Percentiles rank a stretch among this genome's conserved stretches.
These are phyloP conservation scores for Vidua chalybeata DNA, from an alignment of 2,113 vertebrate genomes.

Conservation along the genomic window DNA sequence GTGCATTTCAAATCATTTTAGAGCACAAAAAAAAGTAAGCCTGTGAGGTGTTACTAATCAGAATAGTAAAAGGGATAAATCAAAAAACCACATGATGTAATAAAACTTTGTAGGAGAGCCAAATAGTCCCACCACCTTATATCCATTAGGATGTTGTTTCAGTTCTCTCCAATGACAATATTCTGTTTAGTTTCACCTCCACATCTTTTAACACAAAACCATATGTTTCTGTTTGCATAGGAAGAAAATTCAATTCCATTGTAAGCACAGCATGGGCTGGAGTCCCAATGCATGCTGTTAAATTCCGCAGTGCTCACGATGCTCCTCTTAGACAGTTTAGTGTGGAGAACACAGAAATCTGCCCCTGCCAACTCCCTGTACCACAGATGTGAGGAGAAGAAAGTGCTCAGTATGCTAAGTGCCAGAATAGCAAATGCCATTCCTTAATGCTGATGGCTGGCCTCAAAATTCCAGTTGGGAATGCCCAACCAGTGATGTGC, in stretches of 20 bases:
- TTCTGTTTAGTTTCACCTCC: constrained; percentile 38
- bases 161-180: background rate
- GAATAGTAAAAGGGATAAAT: background rate
- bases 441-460: background rate
- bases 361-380: background rate
- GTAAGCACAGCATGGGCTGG: constrained; percentile 26
- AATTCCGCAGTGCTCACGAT: background rate
- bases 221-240: constrained; percentile 28
- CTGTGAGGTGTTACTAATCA: background rate
- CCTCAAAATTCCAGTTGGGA: background rate
- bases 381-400: constrained; percentile 1
- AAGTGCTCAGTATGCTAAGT: background rate
- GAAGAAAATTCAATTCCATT: constrained; percentile 43
- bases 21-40: constrained; percentile 15
- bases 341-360: background rate
- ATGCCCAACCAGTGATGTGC: background rate
- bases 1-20: constrained; percentile 5
- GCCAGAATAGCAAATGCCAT: background rate
- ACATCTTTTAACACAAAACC: constrained; percentile 16
- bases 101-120: background rate
- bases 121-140: background rate
- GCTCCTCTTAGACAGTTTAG: background rate
- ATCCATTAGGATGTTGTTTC: background rate
- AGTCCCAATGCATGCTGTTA: background rate
- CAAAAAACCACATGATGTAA: background rate